Conservation (phyloP, 2,797 vertebrate species). For the Periparus ater region DNA sequence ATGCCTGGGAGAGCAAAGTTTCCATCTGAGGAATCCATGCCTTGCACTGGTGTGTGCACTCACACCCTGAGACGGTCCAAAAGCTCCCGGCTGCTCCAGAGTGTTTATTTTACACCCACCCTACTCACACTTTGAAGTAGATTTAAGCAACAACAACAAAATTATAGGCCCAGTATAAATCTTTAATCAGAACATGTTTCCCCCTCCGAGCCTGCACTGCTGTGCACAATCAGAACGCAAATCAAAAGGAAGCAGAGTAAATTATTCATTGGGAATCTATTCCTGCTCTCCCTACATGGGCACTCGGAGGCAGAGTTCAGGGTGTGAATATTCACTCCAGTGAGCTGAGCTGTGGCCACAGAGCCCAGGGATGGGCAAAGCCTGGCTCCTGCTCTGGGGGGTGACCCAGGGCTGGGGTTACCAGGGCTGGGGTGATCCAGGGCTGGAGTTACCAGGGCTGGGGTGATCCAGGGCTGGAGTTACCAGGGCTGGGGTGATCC, state of each 20-base stretch:
- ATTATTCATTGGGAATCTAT: constrained; percentile 17
- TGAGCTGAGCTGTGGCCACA: background rate
- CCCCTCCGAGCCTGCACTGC: background rate
- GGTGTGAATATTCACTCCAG: background rate
- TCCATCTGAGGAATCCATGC: rapidly evolving
- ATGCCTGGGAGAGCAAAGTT: background rate
- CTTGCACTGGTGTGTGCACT: background rate
- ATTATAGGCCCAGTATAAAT: background rate
- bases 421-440: no score
- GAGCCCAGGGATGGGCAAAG: rapidly evolving
- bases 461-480: no score
- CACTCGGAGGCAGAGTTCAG: background rate
- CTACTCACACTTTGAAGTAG: background rate
- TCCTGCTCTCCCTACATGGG: background rate
- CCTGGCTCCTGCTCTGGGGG: background rate
- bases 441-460: no score
- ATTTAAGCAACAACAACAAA: constrained; percentile 1
- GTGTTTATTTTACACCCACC: background rate
- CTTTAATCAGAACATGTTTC: constrained; percentile 19
- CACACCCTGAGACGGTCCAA: rapidly evolving
- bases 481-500: no score
- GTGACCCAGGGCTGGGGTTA: rapidly evolving
- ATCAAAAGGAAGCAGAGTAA: constrained; percentile 19
- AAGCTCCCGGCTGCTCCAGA: background rate
- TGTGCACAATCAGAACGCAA: background rate